These are phyloP conservation scores for Lycocerus yunnanus DNA, from an alignment of 2,888 invertebrate species.

Conservation along the genomic window DNA sequence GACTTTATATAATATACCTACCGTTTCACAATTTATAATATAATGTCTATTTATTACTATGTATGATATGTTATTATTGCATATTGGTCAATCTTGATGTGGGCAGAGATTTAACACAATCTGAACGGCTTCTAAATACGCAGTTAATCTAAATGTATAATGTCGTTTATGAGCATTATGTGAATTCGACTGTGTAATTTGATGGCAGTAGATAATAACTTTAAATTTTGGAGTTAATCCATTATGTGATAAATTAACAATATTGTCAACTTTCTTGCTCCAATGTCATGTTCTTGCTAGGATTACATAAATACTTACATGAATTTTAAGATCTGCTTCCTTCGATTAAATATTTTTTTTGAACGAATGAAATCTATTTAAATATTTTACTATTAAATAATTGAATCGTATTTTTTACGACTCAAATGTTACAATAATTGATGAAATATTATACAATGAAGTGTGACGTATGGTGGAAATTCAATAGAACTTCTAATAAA, in stretches of 20 bases:
- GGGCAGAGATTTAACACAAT: not conserved
- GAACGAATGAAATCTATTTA: not conserved
- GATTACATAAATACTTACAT: not conserved
- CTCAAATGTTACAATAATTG: not conserved
- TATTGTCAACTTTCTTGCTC: not conserved
- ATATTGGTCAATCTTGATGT: not conserved
- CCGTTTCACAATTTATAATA: too few species aligned
- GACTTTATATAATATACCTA: too few species aligned
- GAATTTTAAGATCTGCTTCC: not conserved
- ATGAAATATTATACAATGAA: not conserved
- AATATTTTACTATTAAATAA: not conserved
- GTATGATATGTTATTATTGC: not conserved
- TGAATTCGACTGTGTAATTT: not conserved
- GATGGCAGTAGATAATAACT: not conserved
- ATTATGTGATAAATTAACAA: not conserved
- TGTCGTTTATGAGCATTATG: not conserved
- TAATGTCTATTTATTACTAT: too few species aligned
- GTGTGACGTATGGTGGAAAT: not conserved
- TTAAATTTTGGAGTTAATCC: not conserved
- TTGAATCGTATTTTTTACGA: not conserved
- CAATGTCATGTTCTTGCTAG: not conserved
- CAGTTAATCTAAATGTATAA: not conserved
- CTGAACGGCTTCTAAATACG: not conserved
- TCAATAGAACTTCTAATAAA: not conserved
- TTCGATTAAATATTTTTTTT: not conserved